Percentiles rank a stretch among this genome's conserved stretches.
phyloP scores from a whole-genome alignment of 2,888 invertebrate species.

The Eumacrocentrus americanus region DNA sequence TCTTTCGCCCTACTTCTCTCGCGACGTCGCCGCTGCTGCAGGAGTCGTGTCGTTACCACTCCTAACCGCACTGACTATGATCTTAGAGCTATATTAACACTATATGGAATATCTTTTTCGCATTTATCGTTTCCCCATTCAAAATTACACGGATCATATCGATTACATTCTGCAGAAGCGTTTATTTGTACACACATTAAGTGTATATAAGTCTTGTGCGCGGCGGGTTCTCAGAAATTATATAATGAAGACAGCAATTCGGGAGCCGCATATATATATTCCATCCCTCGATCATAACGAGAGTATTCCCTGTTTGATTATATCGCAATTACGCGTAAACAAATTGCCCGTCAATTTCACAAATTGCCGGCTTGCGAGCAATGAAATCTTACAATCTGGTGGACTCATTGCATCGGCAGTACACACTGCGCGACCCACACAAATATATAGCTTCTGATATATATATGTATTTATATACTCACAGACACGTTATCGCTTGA shows the following conservation, averaged over 20 bases:
- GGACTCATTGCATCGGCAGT: neutral
- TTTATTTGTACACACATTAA: too few relatives aligned
- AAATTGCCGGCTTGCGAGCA: slow-evolving; percentile 54
- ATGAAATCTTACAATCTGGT: slow-evolving; percentile 50
- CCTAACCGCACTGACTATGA: too few relatives aligned
- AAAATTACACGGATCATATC: too few relatives aligned
- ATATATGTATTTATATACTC: neutral
- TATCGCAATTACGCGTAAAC: slow-evolving; percentile 54
- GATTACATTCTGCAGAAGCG: too few relatives aligned
- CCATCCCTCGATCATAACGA: slow-evolving; percentile 21
- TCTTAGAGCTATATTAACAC: too few relatives aligned
- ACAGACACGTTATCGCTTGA: slow-evolving; percentile 6
- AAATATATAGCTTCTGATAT: neutral
- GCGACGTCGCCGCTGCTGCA: too few relatives aligned
- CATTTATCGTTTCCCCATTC: too few relatives aligned
- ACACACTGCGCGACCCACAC: neutral
- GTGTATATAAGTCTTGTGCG: too few relatives aligned
- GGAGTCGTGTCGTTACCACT: too few relatives aligned
- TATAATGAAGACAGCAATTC: neutral
- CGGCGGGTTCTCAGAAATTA: too few relatives aligned
- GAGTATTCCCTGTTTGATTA: slow-evolving; percentile 48
- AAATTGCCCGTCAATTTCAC: slow-evolving; percentile 56
- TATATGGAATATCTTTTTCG: too few relatives aligned
- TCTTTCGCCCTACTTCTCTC: too few relatives aligned
- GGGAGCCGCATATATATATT: neutral